Evolutionary conservation across 2,113 vertebrate species (phyloP).

Genomic region (Fregetta grallaria): DNA sequence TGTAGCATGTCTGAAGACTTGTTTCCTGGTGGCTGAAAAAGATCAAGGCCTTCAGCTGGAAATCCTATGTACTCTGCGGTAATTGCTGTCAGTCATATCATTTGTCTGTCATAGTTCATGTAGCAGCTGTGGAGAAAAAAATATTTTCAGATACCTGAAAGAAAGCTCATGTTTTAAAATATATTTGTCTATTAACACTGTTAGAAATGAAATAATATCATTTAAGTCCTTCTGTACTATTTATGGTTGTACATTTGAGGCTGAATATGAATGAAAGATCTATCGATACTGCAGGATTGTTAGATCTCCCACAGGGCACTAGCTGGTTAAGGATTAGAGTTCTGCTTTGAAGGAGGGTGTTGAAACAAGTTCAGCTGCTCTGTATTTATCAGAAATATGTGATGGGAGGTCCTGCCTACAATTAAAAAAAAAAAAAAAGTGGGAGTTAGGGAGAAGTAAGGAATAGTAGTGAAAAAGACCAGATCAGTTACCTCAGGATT

Average conservation of each 20-base stretch:
- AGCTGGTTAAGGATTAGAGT: background rate
- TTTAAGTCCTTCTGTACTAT: background rate
- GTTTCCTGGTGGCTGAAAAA: conserved; percentile 18
- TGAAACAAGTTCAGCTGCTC: background rate
- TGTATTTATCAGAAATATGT: background rate
- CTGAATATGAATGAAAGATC: background rate
- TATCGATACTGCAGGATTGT: background rate
- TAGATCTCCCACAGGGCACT: background rate
- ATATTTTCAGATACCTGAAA: background rate
- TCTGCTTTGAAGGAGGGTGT: background rate
- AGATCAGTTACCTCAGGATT: background rate
- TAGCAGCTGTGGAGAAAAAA: background rate
- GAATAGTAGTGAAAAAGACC: background rate
- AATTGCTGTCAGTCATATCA: background rate
- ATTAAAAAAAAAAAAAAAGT: background rate
- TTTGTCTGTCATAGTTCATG: background rate
- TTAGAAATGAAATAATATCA: background rate
- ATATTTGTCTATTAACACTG: background rate
- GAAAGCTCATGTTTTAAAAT: background rate
- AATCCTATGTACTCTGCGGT: background rate
- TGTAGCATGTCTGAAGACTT: background rate
- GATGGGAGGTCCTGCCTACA: background rate
- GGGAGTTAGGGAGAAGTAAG: background rate
- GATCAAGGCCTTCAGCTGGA: background rate
- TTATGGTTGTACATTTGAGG: background rate